Conservation (phyloP, 2,113 vertebrate species). For the Thinocorus orbignyianus region DNA sequence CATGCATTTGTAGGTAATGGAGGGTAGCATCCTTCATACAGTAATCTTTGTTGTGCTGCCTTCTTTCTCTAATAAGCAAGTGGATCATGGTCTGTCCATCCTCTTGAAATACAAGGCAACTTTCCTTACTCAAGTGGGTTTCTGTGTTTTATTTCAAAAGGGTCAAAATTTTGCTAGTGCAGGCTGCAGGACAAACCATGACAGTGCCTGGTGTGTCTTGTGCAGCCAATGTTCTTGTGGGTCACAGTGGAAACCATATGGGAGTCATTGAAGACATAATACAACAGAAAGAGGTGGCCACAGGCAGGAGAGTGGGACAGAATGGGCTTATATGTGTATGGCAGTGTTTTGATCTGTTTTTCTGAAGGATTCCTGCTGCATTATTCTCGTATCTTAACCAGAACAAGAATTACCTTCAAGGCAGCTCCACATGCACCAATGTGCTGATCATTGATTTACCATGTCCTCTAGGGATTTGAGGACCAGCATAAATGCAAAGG, state of each 20-base stretch:
- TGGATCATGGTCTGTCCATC: neutral
- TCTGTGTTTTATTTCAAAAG: neutral
- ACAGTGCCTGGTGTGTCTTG: neutral
- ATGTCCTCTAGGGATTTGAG: neutral
- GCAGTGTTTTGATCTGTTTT: neutral
- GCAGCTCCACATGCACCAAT: neutral
- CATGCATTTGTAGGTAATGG: neutral
- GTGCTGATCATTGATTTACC: constrained; percentile 14
- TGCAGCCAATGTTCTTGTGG: neutral
- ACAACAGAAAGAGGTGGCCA: neutral
- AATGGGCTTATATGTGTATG: neutral
- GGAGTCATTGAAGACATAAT: constrained; percentile 17
- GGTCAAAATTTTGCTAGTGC: neutral
- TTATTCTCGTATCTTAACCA: neutral
- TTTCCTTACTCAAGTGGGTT: neutral
- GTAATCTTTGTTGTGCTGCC: neutral
- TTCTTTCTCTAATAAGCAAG: neutral
- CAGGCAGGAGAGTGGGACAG: neutral
- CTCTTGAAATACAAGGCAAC: neutral
- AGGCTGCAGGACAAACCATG: neutral
- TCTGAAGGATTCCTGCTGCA: neutral
- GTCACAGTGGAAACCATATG: neutral
- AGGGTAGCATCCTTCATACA: neutral
- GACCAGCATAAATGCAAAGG: neutral
- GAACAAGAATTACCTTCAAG: neutral